These are phyloP conservation scores for Cheilinus undulatus DNA, from an alignment of 2,113 vertebrate genomes.

Conservation along the genomic window DNA sequence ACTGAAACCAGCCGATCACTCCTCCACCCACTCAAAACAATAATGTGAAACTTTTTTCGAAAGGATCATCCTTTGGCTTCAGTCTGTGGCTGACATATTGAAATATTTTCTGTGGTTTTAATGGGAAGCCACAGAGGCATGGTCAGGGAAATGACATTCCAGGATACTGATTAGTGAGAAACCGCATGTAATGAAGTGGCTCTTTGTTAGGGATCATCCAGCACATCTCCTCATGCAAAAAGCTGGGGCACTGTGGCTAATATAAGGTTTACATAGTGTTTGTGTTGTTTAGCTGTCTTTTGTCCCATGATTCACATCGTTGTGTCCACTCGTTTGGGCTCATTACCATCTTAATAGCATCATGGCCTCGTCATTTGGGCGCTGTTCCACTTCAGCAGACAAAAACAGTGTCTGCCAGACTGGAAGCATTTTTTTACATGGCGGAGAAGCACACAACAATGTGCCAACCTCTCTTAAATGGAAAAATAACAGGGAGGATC, in stretches of 20 bases:
- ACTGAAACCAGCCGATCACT: constrained; percentile 68
- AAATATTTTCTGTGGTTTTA: constrained; percentile 25
- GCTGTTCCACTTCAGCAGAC: constrained; percentile 73
- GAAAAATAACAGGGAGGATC: constrained; percentile 36
- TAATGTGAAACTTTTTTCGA: constrained; percentile 47
- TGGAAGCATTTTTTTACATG: constrained; percentile 48
- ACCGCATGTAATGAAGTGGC: constrained; percentile 35
- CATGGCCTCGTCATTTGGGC: constrained; percentile 60
- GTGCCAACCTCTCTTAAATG: constrained; percentile 41
- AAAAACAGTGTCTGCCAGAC: constrained; percentile 65
- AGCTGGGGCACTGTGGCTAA: constrained; percentile 15
- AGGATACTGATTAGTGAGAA: constrained; percentile 57
- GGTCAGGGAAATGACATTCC: constrained; percentile 48
- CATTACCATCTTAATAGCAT: constrained; percentile 80
- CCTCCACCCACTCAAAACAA: constrained; percentile 60
- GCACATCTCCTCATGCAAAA: constrained; percentile 17
- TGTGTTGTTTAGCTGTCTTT: constrained; percentile 56
- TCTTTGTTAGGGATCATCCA: constrained; percentile 54
- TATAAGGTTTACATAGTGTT: constrained; percentile 28
- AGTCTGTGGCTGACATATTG: background rate
- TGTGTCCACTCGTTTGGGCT: constrained; percentile 65
- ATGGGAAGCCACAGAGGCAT: constrained; percentile 26
- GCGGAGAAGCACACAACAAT: constrained; percentile 38
- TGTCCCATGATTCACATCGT: constrained; percentile 55
- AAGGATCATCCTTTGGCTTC: constrained; percentile 6